Base-by-base conservation (phyloP, 1,140 invertebrate genomes). In the Brachionus plicatilis region DNA sequence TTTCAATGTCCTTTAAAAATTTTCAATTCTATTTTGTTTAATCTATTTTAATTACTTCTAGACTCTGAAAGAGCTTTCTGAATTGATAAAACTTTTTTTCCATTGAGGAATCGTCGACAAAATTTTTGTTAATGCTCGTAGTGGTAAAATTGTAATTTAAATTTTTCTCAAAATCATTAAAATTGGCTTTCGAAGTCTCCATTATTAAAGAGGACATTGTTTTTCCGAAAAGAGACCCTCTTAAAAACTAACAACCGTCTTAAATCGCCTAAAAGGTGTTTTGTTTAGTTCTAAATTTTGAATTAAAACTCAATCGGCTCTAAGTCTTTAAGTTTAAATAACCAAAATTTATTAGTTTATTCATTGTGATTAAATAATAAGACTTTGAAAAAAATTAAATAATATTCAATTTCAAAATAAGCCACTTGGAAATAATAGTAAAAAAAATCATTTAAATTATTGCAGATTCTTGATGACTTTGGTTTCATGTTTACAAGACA, bases 311-410 rank as follows among this genome's bases (percentile, higher is more conserved):
- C 68, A 20, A 41, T 20, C 33, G 17, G 41, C 33, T 43, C 12
- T 41, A 41, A 72, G 41, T 72, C 41, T 72, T 72, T 41, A 72
- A 72, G 17, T 72, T 41, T 41, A 72, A 72, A 72, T 41, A 72
- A 72, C 29, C 17, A 20, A 20, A 41, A 17, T 72, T 72, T 41
- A 43, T 41, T 45, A 72, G 37, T 72, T 72, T 72, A 72, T 43
- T 72, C 37, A 72, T 72, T 72, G 68, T 72, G 68, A 72, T 72
- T 72, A 72, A 72, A 72, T 72, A 72, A 72, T 68, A 41, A 68
- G 66, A 33, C 14, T 68, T 68, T 68, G 66, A 33, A 68, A 41
- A 68, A 68, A 68, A 68, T 68, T 68, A 29, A 68, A 68, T 33
- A 68, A 33, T 68, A 68, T 68, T 68, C 66, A 68, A 68, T 68